Conservation (phyloP, 2,113 vertebrate genomes). For the Melospiza georgiana region DNA sequence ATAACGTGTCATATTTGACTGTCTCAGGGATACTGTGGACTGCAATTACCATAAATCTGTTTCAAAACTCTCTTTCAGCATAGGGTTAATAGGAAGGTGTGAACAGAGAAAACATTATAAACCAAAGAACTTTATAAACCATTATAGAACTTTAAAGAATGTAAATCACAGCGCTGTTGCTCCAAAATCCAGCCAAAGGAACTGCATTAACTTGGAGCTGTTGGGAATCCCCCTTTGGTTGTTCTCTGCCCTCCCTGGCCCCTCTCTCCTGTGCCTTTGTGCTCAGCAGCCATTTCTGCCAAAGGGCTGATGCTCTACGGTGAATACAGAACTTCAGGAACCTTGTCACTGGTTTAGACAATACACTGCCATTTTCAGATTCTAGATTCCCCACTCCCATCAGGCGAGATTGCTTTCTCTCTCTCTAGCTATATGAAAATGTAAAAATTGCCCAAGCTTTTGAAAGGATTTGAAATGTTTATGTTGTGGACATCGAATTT, state of each 20-base stretch:
- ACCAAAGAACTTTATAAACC: background rate
- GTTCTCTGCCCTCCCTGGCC: background rate
- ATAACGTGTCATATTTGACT: conserved; percentile 37
- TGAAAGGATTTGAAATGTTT: background rate
- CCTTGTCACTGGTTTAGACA: background rate
- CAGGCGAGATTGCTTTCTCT: background rate
- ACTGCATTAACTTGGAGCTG: background rate
- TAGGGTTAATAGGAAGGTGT: background rate
- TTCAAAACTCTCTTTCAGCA: background rate
- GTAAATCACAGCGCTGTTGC: background rate
- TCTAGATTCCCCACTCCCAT: background rate
- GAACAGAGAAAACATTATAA: background rate
- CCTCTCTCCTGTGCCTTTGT: background rate
- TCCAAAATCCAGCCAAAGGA: background rate
- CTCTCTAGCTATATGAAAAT: background rate
- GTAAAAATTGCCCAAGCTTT: background rate
- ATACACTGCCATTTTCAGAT: background rate
- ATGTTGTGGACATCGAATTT: background rate
- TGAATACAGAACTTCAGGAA: background rate
- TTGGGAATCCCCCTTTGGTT: background rate
- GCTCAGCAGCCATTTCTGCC: background rate
- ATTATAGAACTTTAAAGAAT: background rate
- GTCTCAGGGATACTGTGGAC: background rate
- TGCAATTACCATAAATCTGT: background rate
- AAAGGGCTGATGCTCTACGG: background rate